Conservation (phyloP, 2,113 vertebrate species). For the Ailurus styani region DNA sequence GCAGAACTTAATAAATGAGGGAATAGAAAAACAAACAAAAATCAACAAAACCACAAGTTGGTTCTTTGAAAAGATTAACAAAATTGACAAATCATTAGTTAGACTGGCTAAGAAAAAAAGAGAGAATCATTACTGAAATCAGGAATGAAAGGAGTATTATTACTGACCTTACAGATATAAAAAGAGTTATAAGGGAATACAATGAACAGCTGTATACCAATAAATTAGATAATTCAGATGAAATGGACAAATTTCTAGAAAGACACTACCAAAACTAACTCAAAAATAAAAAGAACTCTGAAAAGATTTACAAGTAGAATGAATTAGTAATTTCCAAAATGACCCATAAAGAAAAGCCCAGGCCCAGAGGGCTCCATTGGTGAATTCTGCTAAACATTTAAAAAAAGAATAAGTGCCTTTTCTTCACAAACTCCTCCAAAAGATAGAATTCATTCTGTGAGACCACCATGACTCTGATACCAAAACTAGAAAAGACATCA, state of each 20-base stretch:
- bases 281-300: not conserved
- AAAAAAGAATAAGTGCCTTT: not conserved
- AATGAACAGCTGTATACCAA: not conserved
- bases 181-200: not conserved
- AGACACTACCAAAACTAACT: not conserved
- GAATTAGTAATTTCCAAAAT: constrained; percentile 8
- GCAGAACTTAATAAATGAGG: not conserved
- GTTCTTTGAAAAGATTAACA: not conserved
- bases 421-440: not conserved
- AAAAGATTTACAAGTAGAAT: not conserved
- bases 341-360: not conserved
- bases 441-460: not conserved
- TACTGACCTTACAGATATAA: not conserved
- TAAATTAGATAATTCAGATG: not conserved
- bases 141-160: not conserved
- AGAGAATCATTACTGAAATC: not conserved
- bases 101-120: not conserved
- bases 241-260: not conserved
- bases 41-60: not conserved
- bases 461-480: not conserved
- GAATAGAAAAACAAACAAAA: not conserved
- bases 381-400: not conserved
- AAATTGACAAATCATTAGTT: not conserved
- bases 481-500: not conserved
- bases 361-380: not conserved